Conservation (phyloP, 1,140 invertebrate species). For the Neocloeon triangulifer region DNA sequence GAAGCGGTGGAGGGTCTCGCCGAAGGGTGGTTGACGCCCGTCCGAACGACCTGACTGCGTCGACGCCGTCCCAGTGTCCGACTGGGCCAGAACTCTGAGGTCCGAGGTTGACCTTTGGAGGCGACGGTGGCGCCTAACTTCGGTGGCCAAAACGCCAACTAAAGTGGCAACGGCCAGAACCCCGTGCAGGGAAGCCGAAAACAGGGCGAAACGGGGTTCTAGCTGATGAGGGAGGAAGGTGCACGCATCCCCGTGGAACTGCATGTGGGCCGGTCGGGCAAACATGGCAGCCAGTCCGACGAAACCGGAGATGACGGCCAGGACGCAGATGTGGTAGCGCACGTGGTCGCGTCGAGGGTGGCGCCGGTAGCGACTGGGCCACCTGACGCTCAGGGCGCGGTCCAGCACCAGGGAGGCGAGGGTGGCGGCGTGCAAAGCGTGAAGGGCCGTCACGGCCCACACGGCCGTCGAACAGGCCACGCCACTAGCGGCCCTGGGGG, state of each 20-base stretch:
- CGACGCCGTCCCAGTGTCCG: constrained; percentile 19
- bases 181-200: constrained; percentile 22
- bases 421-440: constrained; percentile 26
- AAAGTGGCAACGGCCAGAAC: constrained; percentile 17
- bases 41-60: constrained; percentile 16
- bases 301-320: constrained; percentile 23
- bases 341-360: constrained; percentile 24
- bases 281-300: constrained; percentile 21
- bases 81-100: too few species aligned
- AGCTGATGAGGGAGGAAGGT: constrained; percentile 20
- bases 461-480: constrained; percentile 19
- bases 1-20: neutral
- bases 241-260: constrained; percentile 14
- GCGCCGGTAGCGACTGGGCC: constrained; percentile 21
- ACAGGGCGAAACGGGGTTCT: constrained; percentile 22
- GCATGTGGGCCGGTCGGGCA: constrained; percentile 15
- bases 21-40: constrained; percentile 10
- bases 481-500: constrained; percentile 11
- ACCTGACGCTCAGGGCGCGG: constrained; percentile 18
- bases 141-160: constrained; percentile 12
- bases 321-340: constrained; percentile 25
- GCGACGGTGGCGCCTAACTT: neutral
- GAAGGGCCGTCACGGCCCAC: constrained; percentile 23
- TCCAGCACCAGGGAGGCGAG: constrained; percentile 25
- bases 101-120: constrained; percentile 2